phyloP scores from a whole-genome alignment of 2,888 invertebrate genomes.

The Drosophila lacicola region DNA sequence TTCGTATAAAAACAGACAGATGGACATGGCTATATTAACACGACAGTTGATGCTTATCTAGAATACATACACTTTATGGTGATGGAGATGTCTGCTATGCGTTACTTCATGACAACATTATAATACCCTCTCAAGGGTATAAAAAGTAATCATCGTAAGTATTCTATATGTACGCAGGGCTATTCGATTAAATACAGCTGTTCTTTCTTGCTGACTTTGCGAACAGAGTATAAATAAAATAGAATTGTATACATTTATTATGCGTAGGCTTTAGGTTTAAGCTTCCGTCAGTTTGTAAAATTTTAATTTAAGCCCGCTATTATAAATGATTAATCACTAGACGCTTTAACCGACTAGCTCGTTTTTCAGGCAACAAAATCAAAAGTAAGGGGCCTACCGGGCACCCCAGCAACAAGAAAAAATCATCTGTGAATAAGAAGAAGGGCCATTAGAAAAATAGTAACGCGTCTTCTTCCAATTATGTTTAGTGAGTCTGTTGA shows the following conservation, averaged over 20 bases:
- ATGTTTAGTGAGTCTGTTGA: background rate
- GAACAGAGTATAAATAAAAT: background rate
- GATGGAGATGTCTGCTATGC: no score
- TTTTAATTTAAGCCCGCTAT: conserved; percentile 40
- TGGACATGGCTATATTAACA: no score
- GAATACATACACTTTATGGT: no score
- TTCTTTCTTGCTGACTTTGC: background rate
- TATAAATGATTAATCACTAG: conserved; percentile 63
- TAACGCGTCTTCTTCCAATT: background rate
- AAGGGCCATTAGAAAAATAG: background rate
- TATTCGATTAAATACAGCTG: no score
- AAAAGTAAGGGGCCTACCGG: conserved; percentile 22
- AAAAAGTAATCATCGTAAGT: no score
- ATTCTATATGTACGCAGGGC: no score
- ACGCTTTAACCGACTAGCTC: conserved; percentile 22
- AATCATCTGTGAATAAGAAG: background rate
- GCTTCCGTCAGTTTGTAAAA: conserved; percentile 37
- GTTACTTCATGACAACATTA: no score
- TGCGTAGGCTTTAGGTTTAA: conserved; percentile 25
- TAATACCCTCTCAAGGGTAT: no score
- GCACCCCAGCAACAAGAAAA: background rate
- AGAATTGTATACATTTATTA: conserved; percentile 6
- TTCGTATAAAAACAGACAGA: no score
- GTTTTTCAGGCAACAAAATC: conserved; percentile 22
- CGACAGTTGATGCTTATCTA: no score